Percentiles rank a stretch among this genome's conserved stretches.
These are phyloP conservation scores for Parazoanthus swiftii DNA, from an alignment of 92 coral and sea anemone genomes.

Conservation along the genomic window DNA sequence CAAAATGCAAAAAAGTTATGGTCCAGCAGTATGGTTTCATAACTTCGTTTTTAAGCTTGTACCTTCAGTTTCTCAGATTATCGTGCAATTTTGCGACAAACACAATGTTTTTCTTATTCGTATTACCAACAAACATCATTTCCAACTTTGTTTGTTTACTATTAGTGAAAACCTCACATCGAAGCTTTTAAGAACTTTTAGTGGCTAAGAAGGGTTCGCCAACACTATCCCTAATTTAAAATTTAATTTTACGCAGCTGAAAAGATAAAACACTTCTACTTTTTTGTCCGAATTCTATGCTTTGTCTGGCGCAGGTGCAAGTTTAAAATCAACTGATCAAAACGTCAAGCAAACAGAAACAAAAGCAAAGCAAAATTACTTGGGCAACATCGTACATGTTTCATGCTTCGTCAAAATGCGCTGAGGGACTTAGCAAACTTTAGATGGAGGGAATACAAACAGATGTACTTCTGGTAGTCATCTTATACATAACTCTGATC, in stretches of 20 bases:
- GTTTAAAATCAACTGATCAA: neutral
- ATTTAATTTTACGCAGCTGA: neutral
- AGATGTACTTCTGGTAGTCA: constrained; percentile 54
- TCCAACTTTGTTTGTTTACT: too few relatives aligned
- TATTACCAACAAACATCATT: too few relatives aligned
- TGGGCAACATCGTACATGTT: too few relatives aligned
- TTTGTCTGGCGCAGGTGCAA: neutral
- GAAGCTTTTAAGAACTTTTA: neutral
- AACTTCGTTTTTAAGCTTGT: too few relatives aligned
- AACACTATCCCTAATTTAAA: neutral
- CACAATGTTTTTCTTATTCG: too few relatives aligned
- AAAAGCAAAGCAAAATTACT: neutral
- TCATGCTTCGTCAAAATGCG: neutral
- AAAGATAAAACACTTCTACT: neutral
- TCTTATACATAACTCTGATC: constrained; percentile 60
- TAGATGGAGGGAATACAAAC: constrained; percentile 62
- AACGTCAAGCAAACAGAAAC: neutral
- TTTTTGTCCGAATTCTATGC: neutral
- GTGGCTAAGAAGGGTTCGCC: neutral
- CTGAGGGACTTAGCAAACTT: neutral
- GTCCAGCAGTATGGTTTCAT: too few relatives aligned
- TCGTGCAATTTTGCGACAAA: too few relatives aligned
- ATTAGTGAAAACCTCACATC: too few relatives aligned
- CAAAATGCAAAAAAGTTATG: too few relatives aligned
- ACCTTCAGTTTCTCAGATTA: too few relatives aligned